Evolutionary conservation across 2,888 invertebrate species (phyloP), one percentile per base, ranked within the genome.

Genomic region (Pegoplata infirma): DNA sequence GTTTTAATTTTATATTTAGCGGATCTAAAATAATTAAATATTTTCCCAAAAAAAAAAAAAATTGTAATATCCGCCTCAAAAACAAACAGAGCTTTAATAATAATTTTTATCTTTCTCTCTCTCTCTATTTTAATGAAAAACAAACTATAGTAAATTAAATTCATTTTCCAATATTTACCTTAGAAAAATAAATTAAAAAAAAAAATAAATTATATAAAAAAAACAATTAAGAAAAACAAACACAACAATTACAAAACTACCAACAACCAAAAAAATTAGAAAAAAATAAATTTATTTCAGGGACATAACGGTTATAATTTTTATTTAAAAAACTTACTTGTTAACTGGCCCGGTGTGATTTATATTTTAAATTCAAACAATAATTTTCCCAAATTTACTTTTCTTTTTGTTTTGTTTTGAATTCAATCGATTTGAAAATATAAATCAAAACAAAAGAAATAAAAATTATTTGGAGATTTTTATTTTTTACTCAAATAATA

Each of bases 11-110:
- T 12, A 23, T 16, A 14, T 47, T 14, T 17, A 49, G 32, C 49
- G 21, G n/a, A n/a, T n/a, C n/a, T n/a, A n/a, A 19, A 51, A 49
- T n/a, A 36, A 36, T n/a, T 36, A 21, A 63, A 36, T 51, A 32
- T 17, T 32, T 14, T n/a, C n/a, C n/a, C n/a, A n/a, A n/a, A n/a
- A 36, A 23, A 17, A 32, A 6, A 21, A 23, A 63, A 47, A 53
- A 49, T 12, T 14, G 51, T 25, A 40, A 36, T n/a, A n/a, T 40
- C 36, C n/a, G 36, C 36, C 36, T n/a, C 2, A 23, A 23, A 53
- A 63, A 25, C 14, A 32, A 63, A 63, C 32, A 63, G 63, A 63
- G 63, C 63, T 63, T 63, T 63, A 63, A 51, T 63, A 21, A 51
- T 63, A 17, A 36, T 51, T 32, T 61, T 46, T 49, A 23, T 46